Evolutionary conservation across 37 sponge, comb jelly and placozoan genomes (phyloP).

Genomic region (Dysidea cf. avara): DNA sequence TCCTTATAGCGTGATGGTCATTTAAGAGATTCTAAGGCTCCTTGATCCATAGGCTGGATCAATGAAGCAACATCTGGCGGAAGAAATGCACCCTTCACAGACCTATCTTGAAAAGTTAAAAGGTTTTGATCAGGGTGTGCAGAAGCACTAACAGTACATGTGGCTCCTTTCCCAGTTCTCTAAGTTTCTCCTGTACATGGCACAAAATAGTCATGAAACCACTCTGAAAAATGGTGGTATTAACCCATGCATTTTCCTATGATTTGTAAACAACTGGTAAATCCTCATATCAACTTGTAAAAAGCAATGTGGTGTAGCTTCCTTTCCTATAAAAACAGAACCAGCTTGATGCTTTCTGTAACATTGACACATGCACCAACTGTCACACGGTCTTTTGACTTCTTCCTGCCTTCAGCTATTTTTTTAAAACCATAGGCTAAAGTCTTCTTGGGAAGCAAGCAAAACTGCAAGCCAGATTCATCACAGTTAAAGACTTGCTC

Average conservation of each 20-base stretch:
- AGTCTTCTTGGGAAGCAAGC: conserved; percentile 62
- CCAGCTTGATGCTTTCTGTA: too few species aligned
- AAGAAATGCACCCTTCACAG: conserved; percentile 43
- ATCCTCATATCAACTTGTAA: conserved; percentile 9
- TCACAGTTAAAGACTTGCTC: conserved; percentile 72
- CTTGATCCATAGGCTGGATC: conserved; percentile 86
- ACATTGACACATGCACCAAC: too few species aligned
- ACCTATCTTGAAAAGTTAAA: conserved; percentile 39
- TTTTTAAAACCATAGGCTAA: too few species aligned
- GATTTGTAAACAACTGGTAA: conserved; percentile 54
- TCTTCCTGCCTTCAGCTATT: too few species aligned
- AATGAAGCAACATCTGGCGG: conserved; percentile 71
- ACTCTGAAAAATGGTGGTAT: conserved; percentile 33
- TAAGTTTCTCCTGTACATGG: conserved; percentile 37
- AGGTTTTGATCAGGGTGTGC: conserved; percentile 56
- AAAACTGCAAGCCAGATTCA: conserved; percentile 75
- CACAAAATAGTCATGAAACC: conserved; percentile 69
- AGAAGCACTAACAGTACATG: conserved; percentile 53
- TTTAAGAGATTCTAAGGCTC: conserved; percentile 54
- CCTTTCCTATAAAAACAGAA: conserved; percentile 65
- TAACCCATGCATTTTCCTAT: conserved; percentile 80
- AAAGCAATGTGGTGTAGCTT: conserved; percentile 58
- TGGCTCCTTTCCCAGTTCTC: conserved; percentile 31
- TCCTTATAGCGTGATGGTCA: conserved; percentile 43
- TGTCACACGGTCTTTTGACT: too few species aligned